Percentiles rank a stretch among this genome's conserved stretches.
phyloP scores from a whole-genome alignment of 2,797 vertebrate genomes.

The Chelmon rostratus region DNA sequence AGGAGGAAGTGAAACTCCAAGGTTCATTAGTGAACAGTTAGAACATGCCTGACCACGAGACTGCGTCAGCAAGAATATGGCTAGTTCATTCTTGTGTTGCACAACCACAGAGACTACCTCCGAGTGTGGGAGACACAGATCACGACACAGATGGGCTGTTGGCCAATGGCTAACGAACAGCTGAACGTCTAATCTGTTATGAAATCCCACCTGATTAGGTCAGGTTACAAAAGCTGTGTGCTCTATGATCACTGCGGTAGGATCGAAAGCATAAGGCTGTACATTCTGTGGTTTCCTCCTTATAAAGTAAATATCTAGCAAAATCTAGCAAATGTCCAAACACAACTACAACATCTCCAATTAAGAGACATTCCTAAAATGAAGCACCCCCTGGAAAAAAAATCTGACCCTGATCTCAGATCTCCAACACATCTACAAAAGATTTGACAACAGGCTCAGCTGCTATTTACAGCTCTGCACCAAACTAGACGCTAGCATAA shows the following conservation, averaged over 20 bases:
- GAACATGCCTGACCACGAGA: slow-evolving; percentile 1
- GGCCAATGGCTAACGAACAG: slow-evolving; percentile 12
- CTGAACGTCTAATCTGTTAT: slow-evolving; percentile 18
- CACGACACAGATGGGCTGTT: slow-evolving; percentile 1
- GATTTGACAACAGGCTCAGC: not conserved
- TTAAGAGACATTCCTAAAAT: not conserved
- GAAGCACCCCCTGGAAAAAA: not conserved
- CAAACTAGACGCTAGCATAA: too few species aligned
- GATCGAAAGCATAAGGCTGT: not conserved
- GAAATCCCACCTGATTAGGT: slow-evolving; percentile 16
- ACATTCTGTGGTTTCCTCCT: not conserved
- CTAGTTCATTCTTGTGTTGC: slow-evolving; percentile 36
- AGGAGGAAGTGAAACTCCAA: slow-evolving; percentile 72
- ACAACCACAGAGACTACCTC: slow-evolving; percentile 31
- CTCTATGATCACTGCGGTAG: not conserved
- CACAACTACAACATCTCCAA: not conserved
- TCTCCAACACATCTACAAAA: not conserved
- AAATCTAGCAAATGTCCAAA: not conserved
- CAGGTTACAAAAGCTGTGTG: not conserved
- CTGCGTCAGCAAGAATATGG: not conserved
- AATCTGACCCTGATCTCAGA: not conserved
- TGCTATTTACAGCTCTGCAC: not conserved
- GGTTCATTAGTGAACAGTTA: slow-evolving; percentile 37
- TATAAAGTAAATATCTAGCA: not conserved
- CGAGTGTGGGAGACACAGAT: slow-evolving; percentile 28